Base-by-base conservation (phyloP, 2,113 vertebrate genomes). In the Cairina moschata region DNA sequence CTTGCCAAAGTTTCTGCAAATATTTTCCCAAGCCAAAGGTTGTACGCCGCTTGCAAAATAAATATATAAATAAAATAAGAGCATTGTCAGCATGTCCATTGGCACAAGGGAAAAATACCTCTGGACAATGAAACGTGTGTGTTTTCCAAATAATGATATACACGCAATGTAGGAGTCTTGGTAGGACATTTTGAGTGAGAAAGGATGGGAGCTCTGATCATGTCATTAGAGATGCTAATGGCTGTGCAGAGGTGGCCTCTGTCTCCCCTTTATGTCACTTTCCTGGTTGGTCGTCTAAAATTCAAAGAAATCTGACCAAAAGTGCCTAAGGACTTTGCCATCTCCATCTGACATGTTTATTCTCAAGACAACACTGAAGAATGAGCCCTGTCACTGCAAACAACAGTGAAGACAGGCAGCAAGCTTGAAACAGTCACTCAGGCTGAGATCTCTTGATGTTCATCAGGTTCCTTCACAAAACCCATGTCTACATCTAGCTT, bases 1-100 rank as follows among this genome's bases (percentile, higher is more conserved):
- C 62, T 16, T 89, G 97, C 89, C 97, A 95, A 88, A 86, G 36
- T 48, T 92, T 78, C 94, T 78, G 93, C 93, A 76, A 88, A 73
- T 88, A 67, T 91, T 91, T 97, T 94, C 93, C 97, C 66, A 93
- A 66, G 73, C 73, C 28, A 3, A 6, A 20, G 22, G 76, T 50
- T 75, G 76, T 68, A 0, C 14, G 66, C 52, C 42, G 50, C 77
- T 72, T 14, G 21, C 8, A 34, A 36, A 62, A 60, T 50, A 25
- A 36, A 55, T 54, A n/a, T 34, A 23, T 59, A 60, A 59, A n/a
- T n/a, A 59, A 59, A 59, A 25, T 16, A 26, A 65, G 21, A 81
- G 42, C 68, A 15, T 25, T 2, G 3, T 26, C 89, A 94, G 74
- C 71, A 9, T 3, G 1, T 55, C 58, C 20, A 72, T 12, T 59